Evolutionary conservation across 2,113 vertebrate species (phyloP).

Genomic region (Brachirus orientalis): DNA sequence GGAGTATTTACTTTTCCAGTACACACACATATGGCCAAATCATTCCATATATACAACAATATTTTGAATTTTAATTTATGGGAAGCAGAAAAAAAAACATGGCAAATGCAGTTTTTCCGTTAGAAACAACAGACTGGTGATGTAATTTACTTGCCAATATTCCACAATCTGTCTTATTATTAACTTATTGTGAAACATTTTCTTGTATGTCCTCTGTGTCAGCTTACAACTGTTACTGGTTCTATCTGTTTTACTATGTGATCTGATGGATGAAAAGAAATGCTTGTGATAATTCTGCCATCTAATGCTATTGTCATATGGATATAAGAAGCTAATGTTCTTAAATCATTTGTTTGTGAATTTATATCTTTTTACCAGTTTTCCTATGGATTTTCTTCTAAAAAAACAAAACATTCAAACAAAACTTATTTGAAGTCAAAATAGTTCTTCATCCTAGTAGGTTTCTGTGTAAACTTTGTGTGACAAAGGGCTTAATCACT

Average conservation of each 20-base stretch:
- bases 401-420: not conserved
- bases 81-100: constrained; percentile 10
- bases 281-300: constrained; percentile 67
- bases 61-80: constrained; percentile 3
- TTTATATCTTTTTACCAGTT: constrained; percentile 28
- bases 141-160: constrained; percentile 37
- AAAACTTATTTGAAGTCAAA: not conserved
- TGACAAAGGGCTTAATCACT: no score
- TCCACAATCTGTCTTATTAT: constrained; percentile 39
- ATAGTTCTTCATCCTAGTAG: no score
- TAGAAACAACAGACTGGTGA: constrained; percentile 22
- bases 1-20: constrained; percentile 18
- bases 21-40: no score
- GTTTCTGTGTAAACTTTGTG: no score
- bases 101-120: constrained; percentile 9
- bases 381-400: not conserved
- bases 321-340: constrained; percentile 68
- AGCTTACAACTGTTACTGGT: constrained; percentile 69
- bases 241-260: constrained; percentile 40
- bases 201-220: constrained; percentile 45
- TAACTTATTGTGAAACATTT: constrained; percentile 70
- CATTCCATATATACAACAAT: no score
- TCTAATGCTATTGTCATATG: constrained; percentile 75
- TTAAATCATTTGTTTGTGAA: constrained; percentile 45
- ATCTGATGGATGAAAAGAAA: constrained; percentile 42